Percentiles rank a stretch among this genome's conserved stretches.
phyloP scores from a whole-genome alignment of 2,888 invertebrate genomes.

The Xestobium rufovillosum region DNA sequence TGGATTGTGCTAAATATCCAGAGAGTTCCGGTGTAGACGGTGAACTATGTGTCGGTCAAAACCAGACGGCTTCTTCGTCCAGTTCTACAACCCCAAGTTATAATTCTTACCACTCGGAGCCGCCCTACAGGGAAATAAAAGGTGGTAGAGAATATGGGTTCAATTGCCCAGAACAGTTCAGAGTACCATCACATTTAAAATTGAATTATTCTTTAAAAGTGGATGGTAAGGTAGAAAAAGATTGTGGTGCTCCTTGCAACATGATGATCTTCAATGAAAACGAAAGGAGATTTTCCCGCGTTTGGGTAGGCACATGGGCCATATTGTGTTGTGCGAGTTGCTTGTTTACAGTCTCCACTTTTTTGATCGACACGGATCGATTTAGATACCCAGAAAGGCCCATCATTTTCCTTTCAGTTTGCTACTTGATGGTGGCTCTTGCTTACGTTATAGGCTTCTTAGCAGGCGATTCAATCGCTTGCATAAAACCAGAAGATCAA shows the following conservation, averaged over 20 bases:
- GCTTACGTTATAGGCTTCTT: constrained; percentile 84
- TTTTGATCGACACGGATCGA: constrained; percentile 87
- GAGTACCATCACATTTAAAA: constrained; percentile 64
- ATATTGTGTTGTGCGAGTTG: constrained; percentile 84
- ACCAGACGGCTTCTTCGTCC: constrained; percentile 57
- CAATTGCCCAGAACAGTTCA: constrained; percentile 80
- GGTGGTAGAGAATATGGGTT: constrained; percentile 68
- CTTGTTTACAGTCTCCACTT: constrained; percentile 86
- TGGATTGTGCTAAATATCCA: constrained; percentile 84
- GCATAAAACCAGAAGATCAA: constrained; percentile 59
- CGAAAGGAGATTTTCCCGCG: constrained; percentile 72
- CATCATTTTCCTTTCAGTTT: constrained; percentile 92
- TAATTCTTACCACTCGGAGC: constrained; percentile 16
- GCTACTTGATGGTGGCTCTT: constrained; percentile 89
- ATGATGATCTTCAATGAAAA: constrained; percentile 84
- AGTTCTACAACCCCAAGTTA: constrained; percentile 42
- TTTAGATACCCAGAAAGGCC: constrained; percentile 97
- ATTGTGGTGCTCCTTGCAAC: constrained; percentile 87
- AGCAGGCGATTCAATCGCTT: constrained; percentile 74
- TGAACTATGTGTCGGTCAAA: constrained; percentile 69
- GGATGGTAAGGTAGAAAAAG: constrained; percentile 61
- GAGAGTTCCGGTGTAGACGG: constrained; percentile 55
- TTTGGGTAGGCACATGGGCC: constrained; percentile 94
- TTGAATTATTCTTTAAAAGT: constrained; percentile 79
- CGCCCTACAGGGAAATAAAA: constrained; percentile 19